Base-by-base conservation (phyloP, 2,888 invertebrate species). In the Phyllotreta cruciferae region DNA sequence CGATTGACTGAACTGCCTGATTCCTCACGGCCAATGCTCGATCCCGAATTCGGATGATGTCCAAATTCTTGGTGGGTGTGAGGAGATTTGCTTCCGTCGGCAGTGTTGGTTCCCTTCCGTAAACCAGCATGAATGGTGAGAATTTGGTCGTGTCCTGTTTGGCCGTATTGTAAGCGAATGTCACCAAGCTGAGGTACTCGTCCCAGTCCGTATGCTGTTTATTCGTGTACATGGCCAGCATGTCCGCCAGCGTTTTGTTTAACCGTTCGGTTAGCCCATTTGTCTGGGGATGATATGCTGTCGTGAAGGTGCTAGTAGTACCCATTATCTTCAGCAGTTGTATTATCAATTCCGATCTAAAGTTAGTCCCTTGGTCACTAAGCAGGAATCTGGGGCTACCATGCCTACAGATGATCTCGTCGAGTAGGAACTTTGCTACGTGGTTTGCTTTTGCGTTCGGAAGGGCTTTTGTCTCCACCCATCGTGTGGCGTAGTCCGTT, bases 401-500 rank as follows among this genome's bases (percentile, higher is more conserved):
- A 4, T 24, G 24, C 4, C 24, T 24, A 24, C 24, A 24, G 24
- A 24, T 24, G 2, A 24, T 4, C 24, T 24, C 24, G 24, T 24
- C 24, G 24, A 24, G 24, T 2, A 41, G 41, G 41, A 41, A 41
- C 10, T 41, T 41, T 41, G 41, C 41, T 4, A 41, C 41, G 4
- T 41, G 9, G 9, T 41, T 2, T 47, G 47, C 47, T 34, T 9
- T 47, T 8, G 47, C 10, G 3, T 47, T 34, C 4, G 14, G 14
- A 3, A 41, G 10, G 1, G 41, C 41, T 3, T 9, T 1, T 41
- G 3, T 37, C 36, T 52, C 37, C 24, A 36, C 38, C 34, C 42
- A 24, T 24, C 24, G 24, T 11, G 74, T 72, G 3, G 73, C 70
- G 38, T 72, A 75, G 45, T 73, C 73, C 0, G 72, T 73, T 0